A percentile compares a stretch with the other conserved stretches of the same genome.
Evolutionary conservation across 2,797 vertebrate species (phyloP).

Genomic region (Sebastolobus alascanus): DNA sequence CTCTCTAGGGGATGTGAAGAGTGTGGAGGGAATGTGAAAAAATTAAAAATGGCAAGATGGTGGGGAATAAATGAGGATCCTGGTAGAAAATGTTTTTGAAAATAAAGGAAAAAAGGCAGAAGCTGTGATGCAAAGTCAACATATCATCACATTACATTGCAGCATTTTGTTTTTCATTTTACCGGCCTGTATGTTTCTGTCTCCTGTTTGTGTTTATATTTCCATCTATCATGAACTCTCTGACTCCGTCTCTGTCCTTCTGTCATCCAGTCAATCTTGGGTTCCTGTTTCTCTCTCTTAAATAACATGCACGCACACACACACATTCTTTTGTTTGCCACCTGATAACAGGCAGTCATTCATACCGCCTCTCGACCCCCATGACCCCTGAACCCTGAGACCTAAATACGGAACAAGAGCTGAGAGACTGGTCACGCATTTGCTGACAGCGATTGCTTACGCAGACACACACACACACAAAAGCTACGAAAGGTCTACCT

Average conservation of each 20-base stretch:
- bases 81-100: neutral
- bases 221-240: constrained; percentile 8
- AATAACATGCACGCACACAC: constrained; percentile 19
- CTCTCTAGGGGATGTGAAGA: neutral
- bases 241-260: constrained; percentile 22
- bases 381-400: constrained; percentile 71
- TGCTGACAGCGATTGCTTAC: constrained; percentile 43
- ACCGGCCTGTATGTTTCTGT: neutral
- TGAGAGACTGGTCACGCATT: constrained; percentile 55
- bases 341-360: constrained; percentile 77
- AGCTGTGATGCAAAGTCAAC: neutral
- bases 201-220: constrained; percentile 27
- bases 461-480: constrained; percentile 20
- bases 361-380: constrained; percentile 63
- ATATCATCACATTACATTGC: neutral
- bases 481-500: neutral
- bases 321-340: constrained; percentile 68
- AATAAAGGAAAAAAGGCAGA: neutral
- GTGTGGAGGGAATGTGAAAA: neutral
- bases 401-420: constrained; percentile 74
- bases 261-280: constrained; percentile 47
- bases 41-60: neutral
- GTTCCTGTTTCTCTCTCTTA: constrained; percentile 50
- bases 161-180: neutral
- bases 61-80: neutral